Base-by-base conservation (phyloP, 2,797 vertebrate genomes). In the Gastrophryne carolinensis region DNA sequence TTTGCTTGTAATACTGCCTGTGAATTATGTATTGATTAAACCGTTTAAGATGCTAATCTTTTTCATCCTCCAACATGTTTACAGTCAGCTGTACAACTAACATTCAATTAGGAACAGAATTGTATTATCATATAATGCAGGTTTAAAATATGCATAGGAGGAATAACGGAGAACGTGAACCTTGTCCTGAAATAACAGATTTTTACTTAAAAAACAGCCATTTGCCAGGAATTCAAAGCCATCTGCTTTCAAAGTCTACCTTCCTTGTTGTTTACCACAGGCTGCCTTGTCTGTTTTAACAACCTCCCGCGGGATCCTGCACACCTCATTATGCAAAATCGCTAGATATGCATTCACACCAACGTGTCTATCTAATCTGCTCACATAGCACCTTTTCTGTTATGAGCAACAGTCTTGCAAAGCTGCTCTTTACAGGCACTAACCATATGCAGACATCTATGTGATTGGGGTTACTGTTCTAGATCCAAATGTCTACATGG, bases 251-350 rank as follows among this genome's bases (percentile, higher is more conserved):
- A 89, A 89, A 91, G 83, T 82, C 81, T 89, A 89, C 86, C 87
- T 91, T 89, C 85, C 87, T 88, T 80, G 83, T 88, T 92, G 89
- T 92, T 91, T 91, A 91, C 89, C 66, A 75, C 86, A 88, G 89
- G 80, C 90, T 90, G 87, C 87, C 90, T 68, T 91, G 86, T 88
- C 90, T 89, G 88, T 90, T 92, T 90, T 92, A 92, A 93, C 91
- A 93, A 92, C 89, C 88, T 90, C 92, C 90, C 66, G 79, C 85
- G 92, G 90, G 91, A 92, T 87, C 91, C 88, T 85, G 82, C 84
- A 88, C 56, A 81, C 84, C 89, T 91, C 88, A 88, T 91, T 92
- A 92, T 89, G 89, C 89, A 90, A 90, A 90, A 86, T 84, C 83
- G 83, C 86, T 90, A 80, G 85, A 89, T 90, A 90, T 83, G 82